phyloP scores from a whole-genome alignment of 1,140 invertebrate genomes.

The Tetragnatha versicolor region DNA sequence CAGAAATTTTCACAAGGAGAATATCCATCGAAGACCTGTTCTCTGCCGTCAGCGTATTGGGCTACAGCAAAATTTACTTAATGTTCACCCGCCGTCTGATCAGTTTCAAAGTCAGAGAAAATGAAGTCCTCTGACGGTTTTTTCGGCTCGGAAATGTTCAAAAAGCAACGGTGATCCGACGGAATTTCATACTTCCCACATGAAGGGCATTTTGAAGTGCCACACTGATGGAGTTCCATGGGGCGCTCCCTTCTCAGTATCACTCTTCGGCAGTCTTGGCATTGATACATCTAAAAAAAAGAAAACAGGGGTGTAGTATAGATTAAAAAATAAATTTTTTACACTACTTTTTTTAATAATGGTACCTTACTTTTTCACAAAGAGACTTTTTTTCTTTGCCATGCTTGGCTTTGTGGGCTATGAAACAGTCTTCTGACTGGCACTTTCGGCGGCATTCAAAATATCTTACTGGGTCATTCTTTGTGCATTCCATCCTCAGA shows the following conservation, averaged over 20 bases:
- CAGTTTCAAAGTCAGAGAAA: too few relatives aligned
- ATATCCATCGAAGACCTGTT: not conserved
- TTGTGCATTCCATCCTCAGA: not conserved
- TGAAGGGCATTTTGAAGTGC: not conserved
- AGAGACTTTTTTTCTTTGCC: not conserved
- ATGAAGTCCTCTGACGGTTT: not conserved
- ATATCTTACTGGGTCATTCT: not conserved
- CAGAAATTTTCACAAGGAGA: not conserved
- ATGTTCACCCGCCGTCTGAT: too few relatives aligned
- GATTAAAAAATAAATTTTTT: not conserved
- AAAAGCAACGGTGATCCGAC: not conserved
- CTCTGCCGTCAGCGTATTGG: not conserved
- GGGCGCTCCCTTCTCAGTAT: not conserved
- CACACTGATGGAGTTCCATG: too few relatives aligned
- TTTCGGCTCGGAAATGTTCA: not conserved
- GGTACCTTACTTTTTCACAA: not conserved
- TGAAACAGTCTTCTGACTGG: slow-evolving; percentile 2
- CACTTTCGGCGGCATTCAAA: not conserved
- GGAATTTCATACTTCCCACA: not conserved
- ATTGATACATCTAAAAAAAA: not conserved
- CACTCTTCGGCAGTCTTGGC: not conserved
- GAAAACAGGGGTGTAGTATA: not conserved
- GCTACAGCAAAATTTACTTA: not conserved
- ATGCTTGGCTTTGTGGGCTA: not conserved
- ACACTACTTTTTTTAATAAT: not conserved